Evolutionary conservation across 64 coral and sea anemone species (phyloP).

Genomic region (Acropora yongei): DNA sequence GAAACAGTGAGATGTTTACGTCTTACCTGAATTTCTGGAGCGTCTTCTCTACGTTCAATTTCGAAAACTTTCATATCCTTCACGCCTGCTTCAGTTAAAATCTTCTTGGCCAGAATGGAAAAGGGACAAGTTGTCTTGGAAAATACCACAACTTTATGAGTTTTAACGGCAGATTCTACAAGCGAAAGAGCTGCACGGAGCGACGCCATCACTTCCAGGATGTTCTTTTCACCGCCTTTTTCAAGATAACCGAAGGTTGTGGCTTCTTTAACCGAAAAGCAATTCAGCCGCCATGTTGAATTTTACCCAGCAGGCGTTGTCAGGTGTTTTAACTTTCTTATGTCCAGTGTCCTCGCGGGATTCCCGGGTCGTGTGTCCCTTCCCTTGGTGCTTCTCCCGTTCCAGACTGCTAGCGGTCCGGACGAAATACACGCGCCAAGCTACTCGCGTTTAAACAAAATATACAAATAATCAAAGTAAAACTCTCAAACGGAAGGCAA

Average conservation of each 20-base stretch:
- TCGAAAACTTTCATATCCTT: constrained; percentile 88
- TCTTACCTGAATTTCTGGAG: constrained; percentile 73
- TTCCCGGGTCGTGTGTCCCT: neutral
- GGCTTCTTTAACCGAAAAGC: no score
- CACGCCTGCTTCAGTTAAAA: constrained; percentile 76
- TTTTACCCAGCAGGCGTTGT: neutral
- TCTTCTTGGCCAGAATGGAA: constrained; percentile 79
- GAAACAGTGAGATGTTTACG: no score
- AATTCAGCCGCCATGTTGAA: neutral
- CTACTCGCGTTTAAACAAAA: no score
- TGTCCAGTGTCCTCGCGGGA: neutral
- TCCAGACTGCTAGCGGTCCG: no score
- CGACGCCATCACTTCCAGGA: neutral
- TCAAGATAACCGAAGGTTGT: no score
- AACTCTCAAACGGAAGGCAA: no score
- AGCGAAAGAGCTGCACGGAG: constrained; percentile 38
- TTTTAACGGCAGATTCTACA: constrained; percentile 63
- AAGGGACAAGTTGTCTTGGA: constrained; percentile 88
- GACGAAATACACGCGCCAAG: no score
- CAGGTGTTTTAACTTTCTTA: neutral
- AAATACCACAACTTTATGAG: constrained; percentile 80
- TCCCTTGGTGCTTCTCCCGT: no score
- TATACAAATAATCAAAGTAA: no score
- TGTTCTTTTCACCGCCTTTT: neutral
- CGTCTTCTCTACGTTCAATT: constrained; percentile 72